phyloP scores from a whole-genome alignment of 2,888 invertebrate genomes.

The Tuberolachnus salignus region DNA sequence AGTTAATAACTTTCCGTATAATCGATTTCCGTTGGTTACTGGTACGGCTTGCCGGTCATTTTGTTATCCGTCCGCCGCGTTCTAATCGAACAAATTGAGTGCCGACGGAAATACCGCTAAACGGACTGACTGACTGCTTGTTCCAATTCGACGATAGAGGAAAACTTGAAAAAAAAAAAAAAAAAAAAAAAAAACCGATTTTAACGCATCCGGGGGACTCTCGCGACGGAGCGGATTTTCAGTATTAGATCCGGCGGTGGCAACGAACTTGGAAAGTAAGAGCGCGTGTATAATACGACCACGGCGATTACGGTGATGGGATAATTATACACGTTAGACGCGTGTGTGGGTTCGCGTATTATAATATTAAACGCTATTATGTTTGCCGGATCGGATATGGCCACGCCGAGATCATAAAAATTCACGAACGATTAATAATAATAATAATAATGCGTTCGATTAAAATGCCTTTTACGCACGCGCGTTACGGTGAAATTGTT shows the following conservation, averaged over 20 bases:
- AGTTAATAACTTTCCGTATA: too few species aligned
- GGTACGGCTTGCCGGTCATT: too few species aligned
- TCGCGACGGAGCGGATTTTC: background rate
- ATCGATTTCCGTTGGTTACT: too few species aligned
- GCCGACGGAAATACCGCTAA: too few species aligned
- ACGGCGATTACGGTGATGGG: constrained; percentile 2
- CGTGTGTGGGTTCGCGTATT: constrained; percentile 9
- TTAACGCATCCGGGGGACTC: too few species aligned
- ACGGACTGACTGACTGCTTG: too few species aligned
- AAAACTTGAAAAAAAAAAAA: too few species aligned
- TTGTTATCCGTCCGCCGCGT: too few species aligned
- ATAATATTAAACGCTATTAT: background rate
- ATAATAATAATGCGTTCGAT: background rate
- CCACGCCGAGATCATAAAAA: constrained; percentile 13
- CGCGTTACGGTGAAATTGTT: background rate
- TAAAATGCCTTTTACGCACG: background rate
- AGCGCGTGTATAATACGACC: constrained; percentile 5
- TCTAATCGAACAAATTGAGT: too few species aligned
- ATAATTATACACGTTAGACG: constrained; percentile 31
- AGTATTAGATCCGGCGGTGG: background rate
- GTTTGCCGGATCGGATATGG: constrained; percentile 30
- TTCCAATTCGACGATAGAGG: too few species aligned
- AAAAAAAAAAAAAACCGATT: too few species aligned
- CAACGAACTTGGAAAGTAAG: constrained; percentile 44
- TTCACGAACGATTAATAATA: constrained; percentile 2